Evolutionary conservation across 2,797 vertebrate genomes (phyloP), one percentile per base, ranked within the genome.

Genomic region (Acrossocheilus fasciatus): DNA sequence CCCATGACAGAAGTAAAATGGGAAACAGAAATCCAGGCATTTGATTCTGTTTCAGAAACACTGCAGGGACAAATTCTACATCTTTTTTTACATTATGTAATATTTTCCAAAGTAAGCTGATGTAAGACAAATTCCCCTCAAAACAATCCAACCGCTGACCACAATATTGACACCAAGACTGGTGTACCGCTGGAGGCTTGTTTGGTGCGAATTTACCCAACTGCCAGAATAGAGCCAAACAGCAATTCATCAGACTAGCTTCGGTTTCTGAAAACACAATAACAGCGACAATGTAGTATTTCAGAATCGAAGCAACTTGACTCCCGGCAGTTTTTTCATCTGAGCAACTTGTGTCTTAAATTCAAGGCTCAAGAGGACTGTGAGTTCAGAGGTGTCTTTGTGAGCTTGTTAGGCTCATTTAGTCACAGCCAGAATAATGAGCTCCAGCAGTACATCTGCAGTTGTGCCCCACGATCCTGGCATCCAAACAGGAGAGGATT

Each of bases 401-500:
- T 72, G 85, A 90, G 89, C 88, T 89, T 69, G 86, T 88, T 89
- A 87, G 88, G 84, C 90, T 89, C 83, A 84, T 87, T 89, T 87
- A 89, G 79, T 90, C 90, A 89, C 17, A 75, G 89, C 86, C 20
- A 57, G 87, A 76, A 88, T 91, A 92, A 94, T 88, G 87, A 90
- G 84, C 64, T 89, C 74, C 90, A 86, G 82, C 84, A 78, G 76
- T 83, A 91, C 89, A 90, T 88, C 91, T 86, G 81, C 81, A 90
- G 88, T 87, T 84, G 87, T 82, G 89, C 86, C 85, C 84, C 86
- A 82, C 89, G 72, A 88, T 41, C 57, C 82, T 73, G 74, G 87
- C 84, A 73, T 75, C 69, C 86, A 72, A 88, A 92, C 84, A 81
- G 75, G 87, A 88, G 89, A 50, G 90, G 91, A 93, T 93, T 90